A percentile compares a stretch with the other conserved stretches of the same genome.
Conservation (phyloP, 2,797 vertebrate genomes). For the Borostomias antarcticus region DNA sequence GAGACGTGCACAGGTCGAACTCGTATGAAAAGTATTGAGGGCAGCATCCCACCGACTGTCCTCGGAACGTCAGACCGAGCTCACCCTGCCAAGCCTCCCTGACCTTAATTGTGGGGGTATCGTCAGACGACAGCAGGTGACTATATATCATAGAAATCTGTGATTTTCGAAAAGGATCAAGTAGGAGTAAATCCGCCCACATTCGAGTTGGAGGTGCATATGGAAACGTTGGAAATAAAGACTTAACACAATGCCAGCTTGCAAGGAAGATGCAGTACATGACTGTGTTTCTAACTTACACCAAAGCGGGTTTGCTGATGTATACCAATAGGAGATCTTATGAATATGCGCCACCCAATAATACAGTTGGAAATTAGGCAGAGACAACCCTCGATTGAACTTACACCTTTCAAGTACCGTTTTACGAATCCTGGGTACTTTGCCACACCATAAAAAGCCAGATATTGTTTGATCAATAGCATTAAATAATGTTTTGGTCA, state of each 20-base stretch:
- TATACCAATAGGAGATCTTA: constrained; percentile 1
- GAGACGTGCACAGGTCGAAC: constrained; percentile 14
- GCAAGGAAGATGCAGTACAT: background rate
- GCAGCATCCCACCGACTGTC: constrained; percentile 16
- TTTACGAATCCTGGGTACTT: constrained; percentile 9
- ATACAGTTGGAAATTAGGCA: constrained; percentile 14
- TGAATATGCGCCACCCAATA: constrained; percentile 8
- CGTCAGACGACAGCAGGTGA: constrained; percentile 2
- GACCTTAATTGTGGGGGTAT: background rate
- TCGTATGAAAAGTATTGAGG: background rate
- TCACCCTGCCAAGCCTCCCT: constrained; percentile 21
- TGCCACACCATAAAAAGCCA: background rate
- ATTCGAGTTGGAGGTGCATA: background rate
- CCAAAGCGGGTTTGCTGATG: background rate
- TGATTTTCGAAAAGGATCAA: constrained; percentile 3
- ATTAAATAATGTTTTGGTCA: background rate
- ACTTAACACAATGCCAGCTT: background rate
- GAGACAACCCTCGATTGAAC: background rate
- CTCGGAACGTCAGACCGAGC: constrained; percentile 2
- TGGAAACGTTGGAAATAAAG: constrained; percentile 16
- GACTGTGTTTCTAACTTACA: background rate
- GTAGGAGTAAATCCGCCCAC: background rate
- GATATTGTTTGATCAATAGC: background rate
- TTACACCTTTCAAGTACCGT: constrained; percentile 10
- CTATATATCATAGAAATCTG: constrained; percentile 14